These are phyloP conservation scores for Alauda arvensis DNA, from an alignment of 2,797 vertebrate species.

Conservation along the genomic window DNA sequence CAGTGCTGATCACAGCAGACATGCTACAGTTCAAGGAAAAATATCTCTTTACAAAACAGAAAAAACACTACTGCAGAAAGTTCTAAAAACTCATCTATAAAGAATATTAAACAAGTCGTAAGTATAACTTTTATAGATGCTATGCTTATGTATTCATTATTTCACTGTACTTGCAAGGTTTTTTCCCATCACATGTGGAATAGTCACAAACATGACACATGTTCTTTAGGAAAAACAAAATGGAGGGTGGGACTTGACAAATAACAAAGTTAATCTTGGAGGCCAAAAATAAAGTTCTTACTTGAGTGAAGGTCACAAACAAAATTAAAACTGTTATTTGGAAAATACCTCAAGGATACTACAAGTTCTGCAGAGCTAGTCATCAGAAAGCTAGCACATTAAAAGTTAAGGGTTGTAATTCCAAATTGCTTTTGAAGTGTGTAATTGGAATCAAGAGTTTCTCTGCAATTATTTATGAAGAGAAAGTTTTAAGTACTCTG, in stretches of 20 bases:
- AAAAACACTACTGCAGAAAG: background rate
- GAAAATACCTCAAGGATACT: conserved; percentile 29
- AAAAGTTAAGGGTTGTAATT: conserved; percentile 29
- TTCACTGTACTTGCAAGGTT: background rate
- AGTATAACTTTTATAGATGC: background rate
- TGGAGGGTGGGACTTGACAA: background rate
- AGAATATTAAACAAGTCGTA: background rate
- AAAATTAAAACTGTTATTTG: background rate
- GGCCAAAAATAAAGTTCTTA: background rate
- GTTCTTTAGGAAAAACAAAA: background rate
- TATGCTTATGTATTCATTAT: background rate
- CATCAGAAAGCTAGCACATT: background rate
- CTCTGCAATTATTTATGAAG: conserved; percentile 40
- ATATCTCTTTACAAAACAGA: background rate
- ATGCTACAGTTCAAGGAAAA: background rate
- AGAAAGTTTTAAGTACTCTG: conserved; percentile 51
- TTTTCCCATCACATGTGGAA: background rate
- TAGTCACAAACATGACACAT: background rate
- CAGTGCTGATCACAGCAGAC: background rate
- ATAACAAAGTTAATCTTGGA: background rate
- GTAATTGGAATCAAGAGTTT: conserved; percentile 47
- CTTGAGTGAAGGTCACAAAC: background rate
- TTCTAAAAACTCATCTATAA: background rate
- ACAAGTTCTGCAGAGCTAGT: background rate
- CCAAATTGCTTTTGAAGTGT: conserved; percentile 46